Base-by-base conservation (phyloP, 2,113 vertebrate genomes). In the Pungitius pungitius region DNA sequence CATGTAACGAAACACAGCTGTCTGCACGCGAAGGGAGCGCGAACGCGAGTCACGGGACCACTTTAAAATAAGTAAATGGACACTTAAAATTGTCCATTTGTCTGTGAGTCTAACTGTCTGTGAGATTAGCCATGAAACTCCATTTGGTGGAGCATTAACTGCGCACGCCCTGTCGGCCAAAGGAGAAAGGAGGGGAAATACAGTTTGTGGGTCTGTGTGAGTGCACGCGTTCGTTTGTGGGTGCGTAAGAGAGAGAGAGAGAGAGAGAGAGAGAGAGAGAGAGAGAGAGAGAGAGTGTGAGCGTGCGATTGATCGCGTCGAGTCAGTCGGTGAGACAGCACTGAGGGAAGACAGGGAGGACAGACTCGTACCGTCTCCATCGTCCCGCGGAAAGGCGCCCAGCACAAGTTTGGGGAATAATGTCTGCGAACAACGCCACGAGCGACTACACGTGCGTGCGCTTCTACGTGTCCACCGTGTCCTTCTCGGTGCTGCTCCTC, bases 401-500 rank as follows among this genome's bases (percentile, higher is more conserved):
- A 27, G 14, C 20, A 70, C 43, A 63, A 61, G 33, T 35, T 51
- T 77, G 65, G 80, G 78, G 80, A 76, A 88, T n/a, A 1, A 92
- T 90, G 89, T 72, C 80, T 33, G 17, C 8, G 0, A 87, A 89
- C 69, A 60, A 10, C 73, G 83, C 42, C 69, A 62, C 62, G 18
- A 40, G 15, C 20, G 62, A 82, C 26, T 92, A 92, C 78, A 69
- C 86, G 15, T 63, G 81, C 30, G 79, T 92, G 35, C 92, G 93
- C 3, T 87, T 94, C 4, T 92, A 85, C 63, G 92, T 91, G 2
- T 93, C 94, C 8, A 87, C 87, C 11, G 63, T 55, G 4, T 92
- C 92, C 62, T 93, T 94, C 77, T 83, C 91, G 13, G 83, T 93
- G 17, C 74, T 95, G 39, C 80, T 91, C 20, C 63, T 93, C 83